These are phyloP conservation scores for Burhinus bistriatus DNA, from an alignment of 2,113 vertebrate genomes.

Conservation along the genomic window DNA sequence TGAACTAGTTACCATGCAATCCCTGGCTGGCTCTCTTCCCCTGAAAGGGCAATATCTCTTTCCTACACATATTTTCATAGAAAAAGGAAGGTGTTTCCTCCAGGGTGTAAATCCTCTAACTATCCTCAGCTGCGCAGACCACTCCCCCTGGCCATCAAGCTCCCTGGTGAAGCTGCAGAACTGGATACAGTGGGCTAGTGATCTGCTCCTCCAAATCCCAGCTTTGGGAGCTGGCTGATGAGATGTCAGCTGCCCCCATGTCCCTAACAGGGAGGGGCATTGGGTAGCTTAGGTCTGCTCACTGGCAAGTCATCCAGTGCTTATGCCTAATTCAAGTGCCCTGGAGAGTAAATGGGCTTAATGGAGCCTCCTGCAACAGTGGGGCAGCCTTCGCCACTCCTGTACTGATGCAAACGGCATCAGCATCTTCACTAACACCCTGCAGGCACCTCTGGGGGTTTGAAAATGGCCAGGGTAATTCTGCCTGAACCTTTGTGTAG, in stretches of 20 bases:
- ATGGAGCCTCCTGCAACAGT: background rate
- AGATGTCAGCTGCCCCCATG: background rate
- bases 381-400: background rate
- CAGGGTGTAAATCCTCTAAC: background rate
- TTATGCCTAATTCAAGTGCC: background rate
- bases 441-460: background rate
- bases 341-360: background rate
- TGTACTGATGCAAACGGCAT: background rate
- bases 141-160: background rate
- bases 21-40: background rate
- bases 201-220: background rate
- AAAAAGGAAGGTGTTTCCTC: background rate
- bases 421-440: background rate
- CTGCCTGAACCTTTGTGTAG: background rate
- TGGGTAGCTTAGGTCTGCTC: background rate
- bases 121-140: background rate
- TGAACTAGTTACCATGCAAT: background rate
- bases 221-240: background rate
- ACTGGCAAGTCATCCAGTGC: background rate
- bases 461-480: background rate
- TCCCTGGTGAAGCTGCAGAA: background rate
- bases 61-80: background rate
- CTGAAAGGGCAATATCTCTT: rapidly evolving
- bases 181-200: background rate
- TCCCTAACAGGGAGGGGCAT: background rate